Base-by-base conservation (phyloP, 2,888 invertebrate genomes). In the Spodoptera picta region DNA sequence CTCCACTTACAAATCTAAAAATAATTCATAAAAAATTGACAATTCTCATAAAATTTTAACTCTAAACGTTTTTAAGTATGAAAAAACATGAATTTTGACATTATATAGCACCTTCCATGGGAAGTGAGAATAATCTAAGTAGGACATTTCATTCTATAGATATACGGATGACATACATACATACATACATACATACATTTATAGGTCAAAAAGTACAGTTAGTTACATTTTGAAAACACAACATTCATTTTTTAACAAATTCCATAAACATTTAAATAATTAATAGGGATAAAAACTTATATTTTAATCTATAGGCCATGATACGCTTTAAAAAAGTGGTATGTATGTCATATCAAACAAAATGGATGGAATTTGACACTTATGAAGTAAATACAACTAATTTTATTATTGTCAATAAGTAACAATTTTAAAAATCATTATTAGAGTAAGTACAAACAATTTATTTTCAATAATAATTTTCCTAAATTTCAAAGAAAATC, bases 21-120 rank as follows among this genome's bases (percentile, higher is more conserved):
- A 65, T 59, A 68, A 72, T 68, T 66, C 57, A 66, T 68, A 69
- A 61, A 65, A 76, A 68, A 70, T 69, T 75, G 67, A 70, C 63
- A 59, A 65, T 59, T 60, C 36, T 66, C 52, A 73, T 69, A 66
- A 60, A 74, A 55, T 50, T 58, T 58, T 60, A 59, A 53, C 12
- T 41, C 59, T 69, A 54, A 41, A 36, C 36, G n/a, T 57, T 55
- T 61, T 36, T 60, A 69, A 50, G 36, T 61, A 74, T 63, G 63
- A 61, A 69, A 71, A 7, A 73, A 72, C 62, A 67, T 60, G 62
- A 67, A 73, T 76, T 76, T 72, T 65, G 69, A 61, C 73, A 60
- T 66, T 23, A 49, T 69, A 60, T 88, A 89, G 89, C 89, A 89
- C 89, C 89, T 89, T 89, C 89, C 89, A 83, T 81, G 79, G 89